These are phyloP conservation scores for Phthorimaea operculella DNA, from an alignment of 1,140 invertebrate genomes.

Conservation along the genomic window DNA sequence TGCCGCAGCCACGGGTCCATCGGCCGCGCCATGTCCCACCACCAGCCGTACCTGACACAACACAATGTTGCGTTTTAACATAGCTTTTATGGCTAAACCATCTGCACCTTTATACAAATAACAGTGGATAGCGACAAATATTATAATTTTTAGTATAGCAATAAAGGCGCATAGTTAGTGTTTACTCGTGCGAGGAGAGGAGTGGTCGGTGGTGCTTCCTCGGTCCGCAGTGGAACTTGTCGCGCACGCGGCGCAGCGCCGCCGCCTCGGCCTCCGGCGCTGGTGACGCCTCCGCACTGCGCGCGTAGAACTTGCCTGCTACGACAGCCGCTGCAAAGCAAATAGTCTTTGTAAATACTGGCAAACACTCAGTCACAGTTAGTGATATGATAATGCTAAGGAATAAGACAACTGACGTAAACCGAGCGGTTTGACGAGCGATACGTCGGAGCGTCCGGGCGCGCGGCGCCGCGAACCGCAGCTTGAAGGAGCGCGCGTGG, in stretches of 20 bases:
- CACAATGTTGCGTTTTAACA: neutral
- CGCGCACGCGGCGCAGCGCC: slow-evolving; percentile 16
- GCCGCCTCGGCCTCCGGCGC: slow-evolving; percentile 6
- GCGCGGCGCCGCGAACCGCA: slow-evolving; percentile 43
- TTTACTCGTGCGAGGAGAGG: slow-evolving; percentile 26
- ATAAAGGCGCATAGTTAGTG: too few relatives aligned
- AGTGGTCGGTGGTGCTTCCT: slow-evolving; percentile 14
- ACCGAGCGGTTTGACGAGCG: slow-evolving; percentile 34
- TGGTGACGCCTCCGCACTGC: slow-evolving; percentile 1
- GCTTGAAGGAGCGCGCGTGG: slow-evolving; percentile 42
- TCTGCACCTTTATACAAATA: too few relatives aligned
- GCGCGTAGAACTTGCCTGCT: slow-evolving; percentile 20
- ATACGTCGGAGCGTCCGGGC: slow-evolving; percentile 47
- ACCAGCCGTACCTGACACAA: slow-evolving; percentile 39
- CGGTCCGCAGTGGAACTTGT: slow-evolving; percentile 22
- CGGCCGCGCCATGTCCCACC: slow-evolving; percentile 12
- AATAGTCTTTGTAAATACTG: neutral
- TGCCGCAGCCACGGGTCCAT: slow-evolving; percentile 18
- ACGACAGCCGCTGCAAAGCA: slow-evolving; percentile 14
- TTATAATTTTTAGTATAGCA: too few relatives aligned
- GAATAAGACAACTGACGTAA: slow-evolving; percentile 30
- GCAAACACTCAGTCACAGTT: neutral
- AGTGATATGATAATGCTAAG: too few relatives aligned
- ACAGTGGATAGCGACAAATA: too few relatives aligned
- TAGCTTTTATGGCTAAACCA: too few relatives aligned